phyloP scores from a whole-genome alignment of 2,797 vertebrate species.

The Gymnothorax javanicus region DNA sequence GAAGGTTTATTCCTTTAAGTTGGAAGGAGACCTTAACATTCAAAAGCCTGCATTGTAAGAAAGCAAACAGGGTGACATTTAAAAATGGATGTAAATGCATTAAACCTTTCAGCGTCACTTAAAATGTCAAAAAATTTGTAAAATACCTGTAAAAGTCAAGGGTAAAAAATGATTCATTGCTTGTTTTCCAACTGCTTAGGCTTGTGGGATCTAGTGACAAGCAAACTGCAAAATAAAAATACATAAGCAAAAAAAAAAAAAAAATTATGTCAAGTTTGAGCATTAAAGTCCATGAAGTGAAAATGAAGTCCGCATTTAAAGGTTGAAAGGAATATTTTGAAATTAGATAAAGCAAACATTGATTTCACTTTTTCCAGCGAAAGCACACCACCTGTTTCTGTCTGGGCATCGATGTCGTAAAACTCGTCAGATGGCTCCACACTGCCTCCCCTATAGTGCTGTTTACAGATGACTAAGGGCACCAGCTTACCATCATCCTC shows the following conservation, averaged over 20 bases:
- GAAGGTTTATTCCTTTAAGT: slow-evolving; percentile 90
- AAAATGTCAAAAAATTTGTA: not conserved
- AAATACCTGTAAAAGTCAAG: slow-evolving; percentile 79
- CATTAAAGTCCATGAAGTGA: not conserved
- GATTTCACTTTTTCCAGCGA: not conserved
- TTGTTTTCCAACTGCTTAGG: slow-evolving; percentile 54
- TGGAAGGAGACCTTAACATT: slow-evolving; percentile 83
- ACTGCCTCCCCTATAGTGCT: slow-evolving; percentile 77
- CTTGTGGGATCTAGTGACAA: slow-evolving; percentile 60
- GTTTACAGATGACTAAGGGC: slow-evolving; percentile 84
- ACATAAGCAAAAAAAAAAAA: not conserved
- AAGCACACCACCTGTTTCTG: slow-evolving; percentile 77
- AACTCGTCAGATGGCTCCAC: slow-evolving; percentile 72
- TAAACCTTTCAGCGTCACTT: not conserved
- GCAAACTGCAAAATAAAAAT: slow-evolving; percentile 63
- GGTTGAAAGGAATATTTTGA: not conserved
- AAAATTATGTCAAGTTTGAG: not conserved
- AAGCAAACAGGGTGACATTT: not conserved
- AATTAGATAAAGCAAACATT: not conserved
- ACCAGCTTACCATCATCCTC: slow-evolving; percentile 67
- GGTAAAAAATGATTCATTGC: slow-evolving; percentile 71
- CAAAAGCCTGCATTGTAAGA: slow-evolving; percentile 76
- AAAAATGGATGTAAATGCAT: not conserved
- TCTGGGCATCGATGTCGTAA: slow-evolving; percentile 78
- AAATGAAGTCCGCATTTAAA: not conserved